Conservation (phyloP, 2,888 invertebrate species). For the Lochmaea capreae region DNA sequence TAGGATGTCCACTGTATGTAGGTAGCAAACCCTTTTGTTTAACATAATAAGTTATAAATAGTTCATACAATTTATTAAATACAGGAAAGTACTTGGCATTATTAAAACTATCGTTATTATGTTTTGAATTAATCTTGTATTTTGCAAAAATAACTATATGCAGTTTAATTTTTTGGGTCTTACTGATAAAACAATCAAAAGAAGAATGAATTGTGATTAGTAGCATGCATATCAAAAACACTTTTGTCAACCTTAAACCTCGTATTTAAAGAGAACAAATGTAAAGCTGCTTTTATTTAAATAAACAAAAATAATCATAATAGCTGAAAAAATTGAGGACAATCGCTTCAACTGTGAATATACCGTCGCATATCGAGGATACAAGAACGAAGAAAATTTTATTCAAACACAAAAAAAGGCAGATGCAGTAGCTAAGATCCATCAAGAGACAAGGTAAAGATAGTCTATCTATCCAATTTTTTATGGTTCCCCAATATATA, state of each 20-base stretch:
- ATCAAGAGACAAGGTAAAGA: too few species aligned
- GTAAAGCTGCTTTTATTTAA: background rate
- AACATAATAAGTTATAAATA: constrained; percentile 4
- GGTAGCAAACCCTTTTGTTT: background rate
- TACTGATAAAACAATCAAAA: constrained; percentile 5
- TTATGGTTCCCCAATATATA: too few species aligned
- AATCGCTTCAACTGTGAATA: too few species aligned
- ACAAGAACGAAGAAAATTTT: too few species aligned
- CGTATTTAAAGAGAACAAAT: background rate
- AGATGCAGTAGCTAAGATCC: too few species aligned
- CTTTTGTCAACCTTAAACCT: background rate
- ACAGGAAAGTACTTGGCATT: background rate
- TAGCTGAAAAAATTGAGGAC: background rate
- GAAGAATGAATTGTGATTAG: constrained; percentile 21
- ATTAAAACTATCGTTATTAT: background rate
- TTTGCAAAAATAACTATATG: too few species aligned
- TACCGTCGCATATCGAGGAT: too few species aligned
- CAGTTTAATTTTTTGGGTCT: constrained; percentile 16
- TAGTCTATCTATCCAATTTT: too few species aligned
- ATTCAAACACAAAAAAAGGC: too few species aligned
- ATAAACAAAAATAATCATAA: background rate
- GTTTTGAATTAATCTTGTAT: background rate
- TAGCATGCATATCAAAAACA: constrained; percentile 6
- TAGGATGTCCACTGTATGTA: too few species aligned
- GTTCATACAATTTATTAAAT: background rate